phyloP scores from a whole-genome alignment of 2,113 vertebrate genomes.

The Stegostoma tigrinum region DNA sequence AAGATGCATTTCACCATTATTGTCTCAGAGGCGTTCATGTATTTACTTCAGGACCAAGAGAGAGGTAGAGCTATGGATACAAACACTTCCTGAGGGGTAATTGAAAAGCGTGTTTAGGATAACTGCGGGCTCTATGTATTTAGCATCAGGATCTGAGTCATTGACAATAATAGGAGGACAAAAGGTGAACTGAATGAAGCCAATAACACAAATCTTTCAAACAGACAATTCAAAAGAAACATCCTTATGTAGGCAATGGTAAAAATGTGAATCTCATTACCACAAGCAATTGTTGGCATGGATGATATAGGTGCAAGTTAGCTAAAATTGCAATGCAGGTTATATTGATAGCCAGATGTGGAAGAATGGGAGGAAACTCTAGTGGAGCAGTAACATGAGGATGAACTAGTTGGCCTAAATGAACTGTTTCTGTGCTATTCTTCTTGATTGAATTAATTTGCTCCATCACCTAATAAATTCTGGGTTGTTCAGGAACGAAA shows the following conservation, averaged over 20 bases:
- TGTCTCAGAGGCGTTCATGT: too few relatives aligned
- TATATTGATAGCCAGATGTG: neutral
- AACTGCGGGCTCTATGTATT: neutral
- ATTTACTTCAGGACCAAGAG: neutral
- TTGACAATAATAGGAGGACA: neutral
- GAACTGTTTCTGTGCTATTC: neutral
- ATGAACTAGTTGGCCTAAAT: neutral
- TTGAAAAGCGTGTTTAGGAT: neutral
- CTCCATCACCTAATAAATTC: neutral
- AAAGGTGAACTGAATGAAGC: conserved; percentile 19
- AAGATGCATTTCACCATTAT: neutral
- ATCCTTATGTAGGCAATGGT: neutral
- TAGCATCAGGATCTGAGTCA: conserved; percentile 2
- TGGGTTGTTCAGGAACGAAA: neutral
- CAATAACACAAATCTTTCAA: neutral
- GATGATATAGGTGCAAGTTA: neutral
- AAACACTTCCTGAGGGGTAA: neutral
- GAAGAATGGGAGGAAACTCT: neutral
- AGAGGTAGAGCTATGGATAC: neutral
- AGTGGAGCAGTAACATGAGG: neutral
- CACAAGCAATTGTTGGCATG: neutral
- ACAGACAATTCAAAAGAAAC: neutral
- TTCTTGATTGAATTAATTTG: neutral
- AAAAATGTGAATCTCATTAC: neutral
- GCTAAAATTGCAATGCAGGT: neutral